Conservation (phyloP, 2,888 invertebrate species). For the Nemotelus nigrinus region DNA sequence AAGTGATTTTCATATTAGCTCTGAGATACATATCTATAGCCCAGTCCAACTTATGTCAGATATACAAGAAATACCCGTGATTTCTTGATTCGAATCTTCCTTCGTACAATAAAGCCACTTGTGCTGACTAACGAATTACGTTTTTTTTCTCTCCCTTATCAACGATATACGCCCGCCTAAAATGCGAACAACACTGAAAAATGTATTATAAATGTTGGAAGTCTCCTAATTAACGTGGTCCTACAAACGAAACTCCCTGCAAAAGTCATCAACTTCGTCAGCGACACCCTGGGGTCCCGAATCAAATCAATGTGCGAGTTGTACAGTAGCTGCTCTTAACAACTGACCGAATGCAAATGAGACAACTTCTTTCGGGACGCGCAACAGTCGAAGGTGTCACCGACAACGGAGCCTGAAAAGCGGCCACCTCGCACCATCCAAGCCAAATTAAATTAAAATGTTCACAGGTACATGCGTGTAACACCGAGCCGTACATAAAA, state of each 20-base stretch:
- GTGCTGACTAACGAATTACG: too few relatives aligned
- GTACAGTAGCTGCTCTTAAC: conserved; percentile 47
- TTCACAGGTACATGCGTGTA: conserved; percentile 49
- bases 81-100: too few relatives aligned
- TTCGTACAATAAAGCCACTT: too few relatives aligned
- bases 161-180: background rate
- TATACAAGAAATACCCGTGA: too few relatives aligned
- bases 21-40: too few relatives aligned
- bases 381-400: conserved; percentile 32
- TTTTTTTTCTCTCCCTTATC: too few relatives aligned
- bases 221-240: conserved; percentile 36
- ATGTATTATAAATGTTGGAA: conserved; percentile 31
- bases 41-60: too few relatives aligned
- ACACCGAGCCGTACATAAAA: conserved; percentile 47
- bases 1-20: too few relatives aligned
- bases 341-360: conserved; percentile 49
- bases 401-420: conserved; percentile 14
- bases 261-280: conserved; percentile 24
- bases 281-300: conserved; percentile 8
- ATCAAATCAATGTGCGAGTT: conserved; percentile 40
- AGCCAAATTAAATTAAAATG: conserved; percentile 51
- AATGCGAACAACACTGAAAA: conserved; percentile 25
- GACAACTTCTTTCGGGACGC: conserved; percentile 49
- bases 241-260: conserved; percentile 16
- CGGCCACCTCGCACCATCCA: conserved; percentile 32